Evolutionary conservation across 2,888 invertebrate species (phyloP).

Genomic region (Chirona hameri): DNA sequence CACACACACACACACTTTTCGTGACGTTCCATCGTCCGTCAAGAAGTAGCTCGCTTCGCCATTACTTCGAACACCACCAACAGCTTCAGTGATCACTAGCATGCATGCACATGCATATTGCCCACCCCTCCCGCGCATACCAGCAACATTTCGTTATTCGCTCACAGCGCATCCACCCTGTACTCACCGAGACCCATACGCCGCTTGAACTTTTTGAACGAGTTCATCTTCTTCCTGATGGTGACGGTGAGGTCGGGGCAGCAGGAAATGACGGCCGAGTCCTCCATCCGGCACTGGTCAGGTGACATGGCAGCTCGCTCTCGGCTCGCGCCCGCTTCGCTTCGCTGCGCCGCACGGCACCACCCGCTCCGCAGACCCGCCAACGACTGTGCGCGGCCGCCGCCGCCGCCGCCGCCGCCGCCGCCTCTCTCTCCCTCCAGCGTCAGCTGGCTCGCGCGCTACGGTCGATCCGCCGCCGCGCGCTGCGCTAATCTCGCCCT

Average conservation of each 20-base stretch:
- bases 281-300: constrained; percentile 12
- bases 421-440: not conserved
- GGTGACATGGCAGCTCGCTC: not conserved
- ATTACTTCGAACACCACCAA: too few species aligned
- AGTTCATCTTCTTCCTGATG: constrained; percentile 69
- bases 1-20: too few species aligned
- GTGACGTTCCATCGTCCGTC: too few species aligned
- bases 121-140: too few species aligned
- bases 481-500: not conserved
- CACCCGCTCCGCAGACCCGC: not conserved
- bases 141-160: too few species aligned
- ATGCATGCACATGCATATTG: too few species aligned
- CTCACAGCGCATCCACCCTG: too few species aligned
- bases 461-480: not conserved
- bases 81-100: too few species aligned
- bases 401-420: not conserved
- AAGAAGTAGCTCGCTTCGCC: too few species aligned
- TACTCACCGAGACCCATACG: constrained; percentile 81
- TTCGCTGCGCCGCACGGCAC: not conserved
- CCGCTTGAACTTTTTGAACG: constrained; percentile 81
- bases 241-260: constrained; percentile 37
- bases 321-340: not conserved
- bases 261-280: constrained; percentile 11
- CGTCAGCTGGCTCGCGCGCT: not conserved
- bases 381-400: not conserved